phyloP scores from a whole-genome alignment of 2,797 vertebrate genomes.

The Hippopotamyrus pictus region DNA sequence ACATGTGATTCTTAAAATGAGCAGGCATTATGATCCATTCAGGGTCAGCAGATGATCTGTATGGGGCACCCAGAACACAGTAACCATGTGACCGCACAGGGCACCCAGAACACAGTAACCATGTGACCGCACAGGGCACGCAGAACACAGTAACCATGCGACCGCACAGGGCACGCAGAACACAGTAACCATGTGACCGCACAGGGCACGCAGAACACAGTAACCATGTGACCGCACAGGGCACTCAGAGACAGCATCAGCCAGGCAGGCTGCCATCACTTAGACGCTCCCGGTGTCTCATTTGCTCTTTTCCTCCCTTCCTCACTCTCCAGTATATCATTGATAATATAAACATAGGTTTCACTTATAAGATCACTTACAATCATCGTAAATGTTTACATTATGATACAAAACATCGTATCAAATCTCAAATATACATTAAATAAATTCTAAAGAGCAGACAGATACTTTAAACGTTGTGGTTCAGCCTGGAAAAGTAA shows the following conservation, averaged over 20 bases:
- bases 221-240: too few species aligned
- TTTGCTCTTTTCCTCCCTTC: not conserved
- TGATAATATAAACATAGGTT: not conserved
- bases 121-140: too few species aligned
- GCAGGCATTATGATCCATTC: not conserved
- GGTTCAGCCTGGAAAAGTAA: not conserved
- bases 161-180: too few species aligned
- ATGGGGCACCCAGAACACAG: not conserved
- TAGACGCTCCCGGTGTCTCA: not conserved
- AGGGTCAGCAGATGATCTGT: not conserved
- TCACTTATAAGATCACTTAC: not conserved
- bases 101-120: too few species aligned
- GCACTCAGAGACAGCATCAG: not conserved
- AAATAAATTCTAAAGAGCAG: not conserved
- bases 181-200: too few species aligned
- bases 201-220: too few species aligned
- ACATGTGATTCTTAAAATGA: not conserved
- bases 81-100: not conserved
- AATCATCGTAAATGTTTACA: not conserved
- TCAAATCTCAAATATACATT: not conserved
- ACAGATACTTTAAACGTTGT: not conserved
- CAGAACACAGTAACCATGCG: too few species aligned
- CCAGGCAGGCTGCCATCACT: not conserved
- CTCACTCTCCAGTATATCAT: not conserved
- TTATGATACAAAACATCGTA: not conserved